Evolutionary conservation across 92 coral and sea anemone genomes (phyloP), one percentile per base, ranked within the genome.

Genomic region (Meandrina meandrites): DNA sequence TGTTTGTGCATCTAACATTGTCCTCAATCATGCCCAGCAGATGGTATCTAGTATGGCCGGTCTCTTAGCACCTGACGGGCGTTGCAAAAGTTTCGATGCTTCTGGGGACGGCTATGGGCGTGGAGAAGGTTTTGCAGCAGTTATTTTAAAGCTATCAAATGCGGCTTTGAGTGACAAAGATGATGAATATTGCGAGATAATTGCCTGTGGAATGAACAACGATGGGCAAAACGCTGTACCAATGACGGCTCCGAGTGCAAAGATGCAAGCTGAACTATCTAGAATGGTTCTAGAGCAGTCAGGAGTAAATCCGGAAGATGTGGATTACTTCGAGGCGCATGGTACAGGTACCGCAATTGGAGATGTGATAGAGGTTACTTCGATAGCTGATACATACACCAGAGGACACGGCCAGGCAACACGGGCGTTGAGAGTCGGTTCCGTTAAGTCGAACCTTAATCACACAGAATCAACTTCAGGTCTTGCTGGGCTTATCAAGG

Each of bases 81-180:
- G 93, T 8, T 96, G 98, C 75, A 96, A 96, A 75, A 87, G 96
- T 36, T 96, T 94, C 72, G 98, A 96, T 62, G 90, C 92, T 22
- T 91, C 92, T n/a, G 98, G 96, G 2, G 98, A 96, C 71, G 98
- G 98, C 0, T 96, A 96, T 57, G 98, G 98, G n/a, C 81, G 98
- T 19, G 98, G 98, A 22, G 98, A 96, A 79, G 98, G 98, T 34
- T 88, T 94, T 60, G 98, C 93, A 56, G 98, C 94, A 36, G 93
- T 96, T 22, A 79, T 94, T 58, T 85, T 96, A 3, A 94, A 96
- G 70, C 90, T 85, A 21, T 92, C 94, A 5, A 66, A 80, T 14
- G 76, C 86, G 34, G 86, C 96, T 4, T 40, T 86, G 27, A 77
- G 75, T 8, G 95, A 94, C 77, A 51, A 79, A 28, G 98, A 96